Evolutionary conservation across 2,113 vertebrate species (phyloP).

Genomic region (Synchiropus splendidus): DNA sequence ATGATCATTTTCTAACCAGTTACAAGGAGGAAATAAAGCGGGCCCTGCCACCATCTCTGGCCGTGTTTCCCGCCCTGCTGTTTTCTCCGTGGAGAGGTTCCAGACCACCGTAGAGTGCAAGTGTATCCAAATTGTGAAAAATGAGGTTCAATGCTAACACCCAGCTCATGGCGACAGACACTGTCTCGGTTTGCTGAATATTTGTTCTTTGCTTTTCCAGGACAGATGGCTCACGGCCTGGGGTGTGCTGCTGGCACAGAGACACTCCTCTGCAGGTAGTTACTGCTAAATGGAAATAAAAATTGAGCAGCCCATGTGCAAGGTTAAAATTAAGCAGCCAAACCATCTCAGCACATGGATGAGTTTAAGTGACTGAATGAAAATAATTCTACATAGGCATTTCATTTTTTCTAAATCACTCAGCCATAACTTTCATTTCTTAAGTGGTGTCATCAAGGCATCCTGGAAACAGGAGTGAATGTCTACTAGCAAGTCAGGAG

Average conservation of each 20-base stretch:
- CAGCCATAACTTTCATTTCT: no score
- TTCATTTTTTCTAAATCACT: no score
- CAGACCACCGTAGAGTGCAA: conserved; percentile 18
- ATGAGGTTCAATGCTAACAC: no score
- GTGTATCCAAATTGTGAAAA: not conserved
- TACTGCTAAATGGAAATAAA: conserved; percentile 4
- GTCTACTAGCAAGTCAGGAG: no score
- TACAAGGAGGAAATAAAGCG: conserved; percentile 2
- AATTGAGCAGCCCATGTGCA: conserved; percentile 6
- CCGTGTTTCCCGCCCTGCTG: conserved; percentile 9
- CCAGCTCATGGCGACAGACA: no score
- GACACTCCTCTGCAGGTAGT: conserved; percentile 50
- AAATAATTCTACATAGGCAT: no score
- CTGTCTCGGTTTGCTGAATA: no score
- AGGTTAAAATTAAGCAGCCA: no score
- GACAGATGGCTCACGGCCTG: conserved; percentile 55
- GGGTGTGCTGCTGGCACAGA: conserved; percentile 44
- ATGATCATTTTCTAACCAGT: conserved; percentile 36
- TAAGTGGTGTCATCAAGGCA: no score
- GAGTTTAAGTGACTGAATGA: no score
- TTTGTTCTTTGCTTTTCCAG: conserved; percentile 2
- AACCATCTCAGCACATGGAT: no score
- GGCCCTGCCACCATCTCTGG: conserved; percentile 16
- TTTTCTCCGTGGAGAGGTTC: conserved; percentile 26
- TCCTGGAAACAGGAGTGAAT: no score